A percentile compares a stretch with the other conserved stretches of the same genome.
Evolutionary conservation across 2,888 invertebrate genomes (phyloP).

Genomic region (Drosophila tanythrix): DNA sequence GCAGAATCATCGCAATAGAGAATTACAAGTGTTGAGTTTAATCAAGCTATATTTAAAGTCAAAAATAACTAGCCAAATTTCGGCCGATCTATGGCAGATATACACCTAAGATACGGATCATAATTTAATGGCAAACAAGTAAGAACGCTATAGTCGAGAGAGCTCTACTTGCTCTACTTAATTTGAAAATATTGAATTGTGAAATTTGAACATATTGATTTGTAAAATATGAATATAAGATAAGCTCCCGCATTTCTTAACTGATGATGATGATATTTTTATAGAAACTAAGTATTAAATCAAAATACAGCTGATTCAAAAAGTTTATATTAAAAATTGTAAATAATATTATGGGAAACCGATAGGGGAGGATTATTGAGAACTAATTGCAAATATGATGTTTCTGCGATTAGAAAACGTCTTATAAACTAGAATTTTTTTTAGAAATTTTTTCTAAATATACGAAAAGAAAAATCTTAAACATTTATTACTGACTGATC

Average conservation of each 20-base stretch:
- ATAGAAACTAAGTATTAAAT: not conserved
- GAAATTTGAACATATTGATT: not conserved
- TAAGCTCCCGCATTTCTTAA: not conserved
- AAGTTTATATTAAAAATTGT: not conserved
- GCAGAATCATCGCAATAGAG: not conserved
- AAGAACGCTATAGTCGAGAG: not conserved
- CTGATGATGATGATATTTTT: not conserved
- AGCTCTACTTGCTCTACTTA: not conserved
- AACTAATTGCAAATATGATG: too few species aligned
- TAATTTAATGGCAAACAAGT: not conserved
- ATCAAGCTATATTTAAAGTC: not conserved
- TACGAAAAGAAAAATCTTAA: not conserved
- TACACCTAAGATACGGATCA: not conserved
- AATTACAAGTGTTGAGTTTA: not conserved
- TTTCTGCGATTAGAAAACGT: not conserved
- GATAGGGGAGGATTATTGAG: not conserved
- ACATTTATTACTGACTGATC: not conserved
- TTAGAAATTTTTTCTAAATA: not conserved
- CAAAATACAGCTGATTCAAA: not conserved
- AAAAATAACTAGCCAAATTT: not conserved
- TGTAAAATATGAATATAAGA: not conserved
- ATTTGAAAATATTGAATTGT: not conserved
- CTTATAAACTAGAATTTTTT: rapidly evolving
- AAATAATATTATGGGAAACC: not conserved
- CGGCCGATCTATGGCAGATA: not conserved